Evolutionary conservation across 2,113 vertebrate genomes (phyloP), one percentile per base, ranked within the genome.

Genomic region (Trogon melanurus): DNA sequence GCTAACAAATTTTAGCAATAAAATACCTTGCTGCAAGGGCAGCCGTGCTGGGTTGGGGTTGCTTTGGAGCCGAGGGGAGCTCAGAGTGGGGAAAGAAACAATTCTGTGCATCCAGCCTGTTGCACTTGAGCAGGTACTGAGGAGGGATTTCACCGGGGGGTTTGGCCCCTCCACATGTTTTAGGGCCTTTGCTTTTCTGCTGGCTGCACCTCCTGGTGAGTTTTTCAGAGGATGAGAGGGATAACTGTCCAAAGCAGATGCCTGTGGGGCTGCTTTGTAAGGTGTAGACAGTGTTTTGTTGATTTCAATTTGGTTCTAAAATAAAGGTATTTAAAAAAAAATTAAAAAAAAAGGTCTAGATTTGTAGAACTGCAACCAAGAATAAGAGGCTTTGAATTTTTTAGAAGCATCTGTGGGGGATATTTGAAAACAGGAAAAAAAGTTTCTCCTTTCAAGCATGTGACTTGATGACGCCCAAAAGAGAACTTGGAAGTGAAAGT

Each of bases 401-500:
- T 80, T 74, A 44, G 45, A 78, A 71, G 44, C 44, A 60, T 58
- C 57, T 89, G 60, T 71, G 61, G 60, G 48, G 47, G 44, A 57
- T 51, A 11, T 13, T 80, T 44, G 27, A 13, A 18, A 4, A 38
- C 38, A 36, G 36, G 11, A 45, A 30, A 41, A 16, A 45, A 61
- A 18, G 8, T 10, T 92, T 95, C 83, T 92, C 27, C 13, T 87
- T 93, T 94, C 47, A 27, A 18, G 11, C 30, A 0, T 79, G 85
- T 93, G 88, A 92, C 53, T 93, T 23, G 18, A 2, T 91, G 76
- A n/a, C 5, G 22, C 44, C 53, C 11, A 1, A 65, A 74, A n/a
- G 61, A 91, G 79, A 94, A 93, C 30, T 50, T 84, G 85, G 65
- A 93, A 92, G 75, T 79, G 75, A 79, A 94, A 95, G 88, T 84